Base-by-base conservation (phyloP, 2,888 invertebrate species). In the Druceiella hillmani region DNA sequence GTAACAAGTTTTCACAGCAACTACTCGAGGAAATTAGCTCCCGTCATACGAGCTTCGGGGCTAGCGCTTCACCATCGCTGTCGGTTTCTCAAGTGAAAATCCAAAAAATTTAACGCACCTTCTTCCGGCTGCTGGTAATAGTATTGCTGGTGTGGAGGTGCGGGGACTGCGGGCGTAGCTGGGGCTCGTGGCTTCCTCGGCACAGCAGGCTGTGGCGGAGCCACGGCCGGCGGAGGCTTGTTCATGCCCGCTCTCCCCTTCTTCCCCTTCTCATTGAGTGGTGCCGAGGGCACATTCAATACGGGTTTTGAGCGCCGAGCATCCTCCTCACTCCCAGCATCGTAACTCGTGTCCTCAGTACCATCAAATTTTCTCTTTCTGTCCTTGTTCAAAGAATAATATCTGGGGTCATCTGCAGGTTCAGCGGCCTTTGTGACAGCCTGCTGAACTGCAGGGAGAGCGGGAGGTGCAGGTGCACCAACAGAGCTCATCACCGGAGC, bases 331-430 rank as follows among this genome's bases (percentile, higher is more conserved):
- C 80, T 79, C 24, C 68, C 70, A 17, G 59, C 62, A 37, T 79
- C 79, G 52, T 78, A 78, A 9, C 76, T 75, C 48, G 76, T 73
- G 50, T 83, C 83, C 43, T 81, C 81, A 13, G 75, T 74, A 54
- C 77, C 78, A 49, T 82, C 81, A 49, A 81, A 81, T 52, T 78
- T 76, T 51, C 78, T 74, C 59, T 83, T 83, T 40, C 83, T 63
- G 52, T 83, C 82, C 56, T 84, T 85, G 38, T 82, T 81, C 50
- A 83, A 59, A 29, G 81, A 81, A 59, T 83, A 84, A 56, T 83
- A 84, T 36, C 82, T 69, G 9, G 83, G 80, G 62, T 85, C 84
- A 48, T 85, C 80, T 55, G 79, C 65, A 36, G 78, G 76, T 47
- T 70, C 69, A 20, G 71, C 70, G 36, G 61, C 61, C 49, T 71